Conservation (phyloP, 2,888 invertebrate species). For the Drosophila parthenogenetica region DNA sequence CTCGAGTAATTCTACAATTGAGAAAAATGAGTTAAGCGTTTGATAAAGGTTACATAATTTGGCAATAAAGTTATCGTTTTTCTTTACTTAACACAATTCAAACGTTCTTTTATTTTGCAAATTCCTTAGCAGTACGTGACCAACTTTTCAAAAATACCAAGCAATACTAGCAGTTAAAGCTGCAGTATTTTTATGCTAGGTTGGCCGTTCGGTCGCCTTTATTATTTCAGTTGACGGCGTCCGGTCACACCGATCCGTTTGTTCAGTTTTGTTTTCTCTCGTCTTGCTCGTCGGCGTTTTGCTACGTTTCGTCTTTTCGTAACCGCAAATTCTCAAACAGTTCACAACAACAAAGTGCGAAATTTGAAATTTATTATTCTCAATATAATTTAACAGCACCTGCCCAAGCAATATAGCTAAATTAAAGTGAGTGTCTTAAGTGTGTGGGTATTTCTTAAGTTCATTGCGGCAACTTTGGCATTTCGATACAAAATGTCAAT, state of each 20-base stretch:
- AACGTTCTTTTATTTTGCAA: background rate
- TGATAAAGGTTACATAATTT: no score
- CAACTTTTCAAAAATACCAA: background rate
- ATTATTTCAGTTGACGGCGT: slow-evolving; percentile 23
- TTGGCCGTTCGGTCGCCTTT: slow-evolving; percentile 9
- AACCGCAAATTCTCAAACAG: slow-evolving; percentile 68
- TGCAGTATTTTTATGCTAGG: slow-evolving; percentile 18
- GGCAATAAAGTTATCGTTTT: background rate
- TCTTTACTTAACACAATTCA: background rate
- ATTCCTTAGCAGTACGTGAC: background rate
- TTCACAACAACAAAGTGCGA: slow-evolving; percentile 60
- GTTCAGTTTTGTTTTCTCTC: slow-evolving; percentile 70
- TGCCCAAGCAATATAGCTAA: slow-evolving; percentile 39
- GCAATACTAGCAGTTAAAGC: background rate
- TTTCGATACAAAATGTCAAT: slow-evolving; percentile 56
- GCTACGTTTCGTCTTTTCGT: slow-evolving; percentile 74
- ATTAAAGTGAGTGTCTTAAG: slow-evolving; percentile 54
- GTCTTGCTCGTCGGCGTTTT: slow-evolving; percentile 74
- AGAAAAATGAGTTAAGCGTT: background rate
- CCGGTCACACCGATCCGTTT: slow-evolving; percentile 33
- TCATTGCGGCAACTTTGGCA: slow-evolving; percentile 61
- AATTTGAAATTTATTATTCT: slow-evolving; percentile 55
- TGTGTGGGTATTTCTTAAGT: slow-evolving; percentile 46
- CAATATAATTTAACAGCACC: slow-evolving; percentile 38
- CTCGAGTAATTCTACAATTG: background rate